Evolutionary conservation across 2,888 invertebrate genomes (phyloP), one percentile per base, ranked within the genome.

Genomic region (Pammene fasciana): DNA sequence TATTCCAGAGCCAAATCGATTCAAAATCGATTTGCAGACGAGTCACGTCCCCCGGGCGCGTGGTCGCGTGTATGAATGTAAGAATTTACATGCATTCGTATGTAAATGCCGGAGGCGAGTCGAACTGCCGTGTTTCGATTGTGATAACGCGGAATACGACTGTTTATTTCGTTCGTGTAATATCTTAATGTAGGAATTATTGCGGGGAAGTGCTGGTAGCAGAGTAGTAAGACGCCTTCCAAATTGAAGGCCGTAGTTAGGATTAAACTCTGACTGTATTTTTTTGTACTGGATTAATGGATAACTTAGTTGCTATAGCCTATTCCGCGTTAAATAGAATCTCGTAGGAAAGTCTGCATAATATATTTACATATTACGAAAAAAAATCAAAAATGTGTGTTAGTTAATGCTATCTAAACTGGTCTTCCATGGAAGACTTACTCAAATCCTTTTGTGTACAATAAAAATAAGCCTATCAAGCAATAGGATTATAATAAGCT

Each of bases 1-100:
- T 70, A 70, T 70, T 70, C 65, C 65, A 41, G 46, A 38, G 55
- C 36, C 78, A 79, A 82, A 83, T 83, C 81, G 74, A 72, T 75
- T 65, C 57, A 6, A 57, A 70, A 72, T 72, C 71, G 73, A 72
- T 72, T 66, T 73, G 70, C 65, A 70, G 75, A 75, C 73, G 72
- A 75, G 73, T 75, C 74, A 74, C 72, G 73, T 72, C 71, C 71
- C 71, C 45, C 41, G 50, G 54, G 70, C 61, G 65, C 65, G 67
- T 60, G 70, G 67, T 50, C 67, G 64, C 65, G 54, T 68, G 70
- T 70, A 59, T 67, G 62, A 71, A 67, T 71, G 66, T 67, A 67
- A 57, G 52, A 62, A 67, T 71, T 71, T 71, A 71, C 71, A 71
- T 67, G 62, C 50, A 67, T 71, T 62, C 62, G 67, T 65, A 67